Evolutionary conservation across 2,888 invertebrate species (phyloP), one percentile per base, ranked within the genome.

Genomic region (Mantis religiosa): DNA sequence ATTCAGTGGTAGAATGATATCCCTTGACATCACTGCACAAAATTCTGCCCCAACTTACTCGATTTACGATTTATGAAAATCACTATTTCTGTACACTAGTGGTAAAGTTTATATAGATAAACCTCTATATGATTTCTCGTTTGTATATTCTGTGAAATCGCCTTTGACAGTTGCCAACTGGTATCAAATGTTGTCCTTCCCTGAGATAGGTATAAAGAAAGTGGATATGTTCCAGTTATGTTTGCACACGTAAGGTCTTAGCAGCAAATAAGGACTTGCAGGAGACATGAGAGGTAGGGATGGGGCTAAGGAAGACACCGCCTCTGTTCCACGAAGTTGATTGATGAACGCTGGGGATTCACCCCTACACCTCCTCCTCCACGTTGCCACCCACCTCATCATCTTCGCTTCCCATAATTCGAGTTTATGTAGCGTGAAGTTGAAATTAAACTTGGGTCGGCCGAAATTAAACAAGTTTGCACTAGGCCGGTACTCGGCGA

Each of bases 381-480:
- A 81, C 82, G 82, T 82, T 87, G 14, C n/a, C 34, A 71, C 82
- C 87, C 82, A 71, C 54, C 54, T 71, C 54, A 71, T 71, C 54
- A 71, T 71, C 54, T 82, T 82, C 82, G n/a, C n/a, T 30, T 82
- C 82, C 87, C 87, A 87, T 87, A 87, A 87, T 87, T 87, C 87
- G 28, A 87, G 87, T 87, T 87, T 87, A 87, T 87, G 82, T 87
- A 87, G 87, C 87, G 87, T 87, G 34, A 82, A 87, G 87, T 82
- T 87, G 87, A 87, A 87, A 87, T 87, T 87, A 87, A 87, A 87
- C 87, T 87, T 87, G 30, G 54, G 87, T 71, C 54, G 54, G 34
- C 82, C 28, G 25, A 87, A 54, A 87, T 87, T 71, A 87, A 87
- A 87, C 87, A 87, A 87, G 87, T 87, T 87, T 82, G 30, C 54